A percentile compares a stretch with the other conserved stretches of the same genome.
Conservation (phyloP, 2,113 vertebrate species). For the Petromus typicus region DNA sequence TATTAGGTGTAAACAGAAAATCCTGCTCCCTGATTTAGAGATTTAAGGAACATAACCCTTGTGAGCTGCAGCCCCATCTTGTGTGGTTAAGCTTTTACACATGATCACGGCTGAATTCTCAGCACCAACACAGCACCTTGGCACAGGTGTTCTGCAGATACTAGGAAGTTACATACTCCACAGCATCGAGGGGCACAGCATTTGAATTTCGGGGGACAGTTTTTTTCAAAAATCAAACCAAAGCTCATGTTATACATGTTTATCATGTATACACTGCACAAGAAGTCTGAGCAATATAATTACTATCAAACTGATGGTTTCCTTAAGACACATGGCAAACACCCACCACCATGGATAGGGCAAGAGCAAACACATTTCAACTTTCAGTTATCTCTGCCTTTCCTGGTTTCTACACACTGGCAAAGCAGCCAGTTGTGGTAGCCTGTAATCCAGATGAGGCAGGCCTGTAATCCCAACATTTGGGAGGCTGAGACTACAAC, state of each 20-base stretch:
- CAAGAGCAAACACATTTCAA: not conserved
- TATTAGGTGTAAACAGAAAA: not conserved
- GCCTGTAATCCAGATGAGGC: no score
- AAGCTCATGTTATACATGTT: not conserved
- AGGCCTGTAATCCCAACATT: not conserved
- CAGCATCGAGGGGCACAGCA: not conserved
- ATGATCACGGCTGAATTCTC: not conserved
- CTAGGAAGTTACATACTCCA: not conserved
- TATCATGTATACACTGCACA: no score
- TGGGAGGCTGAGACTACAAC: not conserved
- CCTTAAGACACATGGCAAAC: not conserved
- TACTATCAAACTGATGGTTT: not conserved
- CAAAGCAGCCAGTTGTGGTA: not conserved
- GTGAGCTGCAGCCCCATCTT: not conserved
- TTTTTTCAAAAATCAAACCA: not conserved
- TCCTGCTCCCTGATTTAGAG: not conserved
- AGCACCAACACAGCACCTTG: not conserved
- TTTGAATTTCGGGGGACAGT: not conserved
- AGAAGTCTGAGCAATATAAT: not conserved
- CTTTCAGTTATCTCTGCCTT: not conserved
- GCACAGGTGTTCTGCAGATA: not conserved
- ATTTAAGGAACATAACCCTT: not conserved
- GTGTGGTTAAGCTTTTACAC: no score
- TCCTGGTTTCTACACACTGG: not conserved
- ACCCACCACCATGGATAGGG: not conserved